Percentiles rank a stretch among this genome's conserved stretches.
Conservation (phyloP, 2,113 vertebrate genomes). For the Urocolius indicus region DNA sequence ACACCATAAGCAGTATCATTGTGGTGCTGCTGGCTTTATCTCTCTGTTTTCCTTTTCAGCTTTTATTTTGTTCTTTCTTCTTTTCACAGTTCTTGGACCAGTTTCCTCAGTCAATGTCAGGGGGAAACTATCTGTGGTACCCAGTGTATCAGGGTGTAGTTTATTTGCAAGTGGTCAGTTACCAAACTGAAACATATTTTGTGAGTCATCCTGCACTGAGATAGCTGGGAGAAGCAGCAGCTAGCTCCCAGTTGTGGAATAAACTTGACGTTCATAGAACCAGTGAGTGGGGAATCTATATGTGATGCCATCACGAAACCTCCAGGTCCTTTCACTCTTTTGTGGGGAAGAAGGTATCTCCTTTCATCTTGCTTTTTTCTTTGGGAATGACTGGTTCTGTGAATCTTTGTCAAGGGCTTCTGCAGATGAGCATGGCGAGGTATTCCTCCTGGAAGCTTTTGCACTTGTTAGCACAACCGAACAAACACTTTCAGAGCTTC, state of each 20-base stretch:
- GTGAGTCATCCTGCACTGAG: background rate
- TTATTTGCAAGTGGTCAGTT: background rate
- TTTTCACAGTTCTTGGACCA: background rate
- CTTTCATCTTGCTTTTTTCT: background rate
- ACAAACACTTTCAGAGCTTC: background rate
- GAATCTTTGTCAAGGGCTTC: background rate
- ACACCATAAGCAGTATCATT: background rate
- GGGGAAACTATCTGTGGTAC: background rate
- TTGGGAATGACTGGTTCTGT: background rate
- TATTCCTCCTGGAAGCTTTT: background rate
- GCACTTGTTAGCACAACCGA: background rate
- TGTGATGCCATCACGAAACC: background rate
- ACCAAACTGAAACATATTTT: background rate
- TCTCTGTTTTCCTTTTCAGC: background rate
- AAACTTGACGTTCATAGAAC: background rate
- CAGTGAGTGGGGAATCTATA: background rate
- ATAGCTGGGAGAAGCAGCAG: background rate
- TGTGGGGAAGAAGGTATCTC: background rate
- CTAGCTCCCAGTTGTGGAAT: background rate
- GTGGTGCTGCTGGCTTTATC: background rate
- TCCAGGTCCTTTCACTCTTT: background rate
- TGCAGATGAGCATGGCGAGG: background rate
- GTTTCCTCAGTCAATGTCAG: background rate
- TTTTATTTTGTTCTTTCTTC: background rate
- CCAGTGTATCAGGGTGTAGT: background rate